These are phyloP conservation scores for Drosophila tani DNA, from an alignment of 1,140 invertebrate genomes.

Conservation along the genomic window DNA sequence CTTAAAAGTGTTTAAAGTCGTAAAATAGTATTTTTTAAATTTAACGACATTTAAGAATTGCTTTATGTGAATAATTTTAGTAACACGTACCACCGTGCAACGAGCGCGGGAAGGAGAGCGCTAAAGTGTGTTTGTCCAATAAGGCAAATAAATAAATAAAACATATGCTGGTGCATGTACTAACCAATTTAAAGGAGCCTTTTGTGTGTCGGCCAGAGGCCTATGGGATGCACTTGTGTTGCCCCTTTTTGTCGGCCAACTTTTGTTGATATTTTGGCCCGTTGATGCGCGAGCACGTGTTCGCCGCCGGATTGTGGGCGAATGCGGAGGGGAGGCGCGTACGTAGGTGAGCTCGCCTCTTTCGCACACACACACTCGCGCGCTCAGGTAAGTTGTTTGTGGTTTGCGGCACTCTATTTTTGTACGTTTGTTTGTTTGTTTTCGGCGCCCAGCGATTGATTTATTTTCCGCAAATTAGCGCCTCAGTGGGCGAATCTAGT, in stretches of 20 bases:
- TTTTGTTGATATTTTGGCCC: slow-evolving; percentile 64
- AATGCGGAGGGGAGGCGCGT: not conserved
- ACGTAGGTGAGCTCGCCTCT: slow-evolving; percentile 12
- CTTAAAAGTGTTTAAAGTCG: not conserved
- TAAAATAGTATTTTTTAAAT: not conserved
- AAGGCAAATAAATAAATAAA: slow-evolving; percentile 54
- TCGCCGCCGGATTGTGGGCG: slow-evolving; percentile 45
- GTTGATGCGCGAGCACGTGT: slow-evolving; percentile 61
- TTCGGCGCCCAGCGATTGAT: slow-evolving; percentile 35
- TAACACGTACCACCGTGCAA: slow-evolving; percentile 38
- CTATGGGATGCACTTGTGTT: slow-evolving; percentile 14
- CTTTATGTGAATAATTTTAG: not conserved
- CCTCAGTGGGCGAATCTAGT: slow-evolving; percentile 21
- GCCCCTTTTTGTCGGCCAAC: slow-evolving; percentile 23
- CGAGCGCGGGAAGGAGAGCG: slow-evolving; percentile 32
- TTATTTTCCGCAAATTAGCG: slow-evolving; percentile 37
- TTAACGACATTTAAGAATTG: no score
- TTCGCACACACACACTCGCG: slow-evolving; percentile 6
- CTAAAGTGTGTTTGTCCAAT: slow-evolving; percentile 48
- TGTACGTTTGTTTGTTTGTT: slow-evolving; percentile 31
- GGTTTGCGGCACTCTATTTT: slow-evolving; percentile 37
- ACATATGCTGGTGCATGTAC: slow-evolving; percentile 46
- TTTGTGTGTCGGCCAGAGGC: slow-evolving; percentile 18
- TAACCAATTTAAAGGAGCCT: slow-evolving; percentile 56
- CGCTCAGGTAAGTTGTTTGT: slow-evolving; percentile 30